Base-by-base conservation (phyloP, 1,140 invertebrate species). In the Sinonovacula constricta region DNA sequence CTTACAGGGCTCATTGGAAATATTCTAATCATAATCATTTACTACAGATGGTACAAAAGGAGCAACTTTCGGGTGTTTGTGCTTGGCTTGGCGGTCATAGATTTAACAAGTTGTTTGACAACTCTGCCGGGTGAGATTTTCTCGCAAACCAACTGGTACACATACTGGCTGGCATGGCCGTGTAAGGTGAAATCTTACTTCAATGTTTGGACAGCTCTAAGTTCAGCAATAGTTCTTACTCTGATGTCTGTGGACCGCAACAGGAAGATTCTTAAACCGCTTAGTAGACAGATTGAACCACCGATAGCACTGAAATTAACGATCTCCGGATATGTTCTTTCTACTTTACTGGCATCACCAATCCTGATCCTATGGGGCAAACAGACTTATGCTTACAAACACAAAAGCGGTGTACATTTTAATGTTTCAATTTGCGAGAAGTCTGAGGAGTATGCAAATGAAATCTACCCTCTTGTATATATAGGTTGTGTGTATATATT, bases 81-180 rank as follows among this genome's bases (percentile, higher is more conserved):
- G 31, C 66, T 84, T 39, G 69, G 68, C 0, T 33, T 85, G 45
- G 84, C 84, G 4, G 28, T 81, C 5, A 69, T 83, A 45, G 84
- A 85, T 63, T 59, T 85, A 1, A 67, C 80, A 15, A 83, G 80
- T 57, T 83, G 80, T 57, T 62, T 60, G 22, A 74, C 83, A 0
- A 79, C 80, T 24, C 81, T 85, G 12, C 84, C 84, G 22, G 83
- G 81, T 4, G 82, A 86, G 57, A 82, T 84, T 18, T 70, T 81
- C 5, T 75, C 79, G 63, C 80, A 84, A 56, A 33, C 67, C 5
- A 75, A 79, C 69, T 84, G 83, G 79, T 86, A 84, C 74, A 81
- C 80, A 0, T 84, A 83, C 57, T 65, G 77, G n/a, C 34, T 28
- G 14, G 54, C 36, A 15, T 53, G 63, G 49, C 49, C 81, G 26